These are phyloP conservation scores for Oenanthe melanoleuca DNA, from an alignment of 2,113 vertebrate genomes.

Conservation along the genomic window DNA sequence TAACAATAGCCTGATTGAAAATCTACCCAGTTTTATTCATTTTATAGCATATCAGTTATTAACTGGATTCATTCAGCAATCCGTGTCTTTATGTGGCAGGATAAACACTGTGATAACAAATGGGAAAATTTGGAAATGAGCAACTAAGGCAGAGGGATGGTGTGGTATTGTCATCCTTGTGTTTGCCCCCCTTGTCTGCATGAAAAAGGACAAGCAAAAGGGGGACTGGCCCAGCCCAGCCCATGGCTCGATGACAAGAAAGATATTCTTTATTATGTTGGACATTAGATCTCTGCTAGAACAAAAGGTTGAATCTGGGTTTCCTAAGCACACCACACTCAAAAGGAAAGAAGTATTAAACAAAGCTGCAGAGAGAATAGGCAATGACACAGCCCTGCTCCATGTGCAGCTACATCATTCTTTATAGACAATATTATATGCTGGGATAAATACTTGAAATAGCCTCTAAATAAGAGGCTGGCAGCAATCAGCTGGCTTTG, in stretches of 20 bases:
- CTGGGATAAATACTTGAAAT: slow-evolving; percentile 21
- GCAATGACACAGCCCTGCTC: neutral
- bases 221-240: no score
- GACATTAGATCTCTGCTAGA: neutral
- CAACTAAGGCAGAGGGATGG: neutral
- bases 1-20: neutral
- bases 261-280: neutral
- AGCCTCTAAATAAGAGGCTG: neutral
- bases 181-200: neutral
- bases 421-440: neutral
- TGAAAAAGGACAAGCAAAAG: neutral
- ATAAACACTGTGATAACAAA: neutral
- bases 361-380: neutral
- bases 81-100: neutral
- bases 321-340: neutral
- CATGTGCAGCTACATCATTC: neutral
- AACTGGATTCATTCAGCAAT: neutral
- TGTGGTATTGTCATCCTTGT: neutral
- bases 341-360: neutral
- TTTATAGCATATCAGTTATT: neutral
- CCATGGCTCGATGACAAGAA: neutral
- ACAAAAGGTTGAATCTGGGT: neutral
- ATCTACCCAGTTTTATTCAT: neutral
- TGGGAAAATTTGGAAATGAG: neutral
- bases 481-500: slow-evolving; percentile 34